Base-by-base conservation (phyloP, 2,888 invertebrate genomes). In the Dynastes tityus region DNA sequence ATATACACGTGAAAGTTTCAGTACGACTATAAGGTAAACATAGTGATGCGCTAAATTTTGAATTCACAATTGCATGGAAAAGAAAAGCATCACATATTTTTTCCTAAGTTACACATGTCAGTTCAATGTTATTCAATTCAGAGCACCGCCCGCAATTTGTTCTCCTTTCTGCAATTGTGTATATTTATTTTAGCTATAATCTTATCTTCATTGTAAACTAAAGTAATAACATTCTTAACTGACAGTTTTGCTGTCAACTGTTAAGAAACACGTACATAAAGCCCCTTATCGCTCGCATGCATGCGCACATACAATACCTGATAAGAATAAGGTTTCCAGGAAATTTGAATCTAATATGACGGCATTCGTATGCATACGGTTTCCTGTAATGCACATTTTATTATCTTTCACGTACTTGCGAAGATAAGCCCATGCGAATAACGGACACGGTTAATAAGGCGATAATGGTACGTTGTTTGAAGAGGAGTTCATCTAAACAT, bases 341-440 rank as follows among this genome's bases (percentile, higher is more conserved):
- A 58, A 58, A 58, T 58, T 16, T 58, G 55, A 58, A 58, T 58
- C 55, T 58, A 16, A 58, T 58, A 58, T 58, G 55, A 22, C 4
- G 13, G 22, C 5, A 27, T 58, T 58, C 22, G 55, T 5, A 58
- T 58, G 22, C 55, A 58, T 16, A 9, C 6, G 8, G 55, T 22
- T 58, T 58, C 55, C 55, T 58, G 55, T 58, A 22, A 58, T 58
- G 55, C 22, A 58, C 22, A 58, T 58, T 16, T 58, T 58, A 22
- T 58, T 58, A 58, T 27, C 55, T 58, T 58, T 58, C 55, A 16
- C n/a, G 22, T 58, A 5, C 22, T 58, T n/a, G 22, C 8, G 22
- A 22, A 58, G 22, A 16, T 58, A 22, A 58, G 2, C 8, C 8
- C 22, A 5, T 9, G 22, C 8, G 22, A 58, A 58, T 58, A 58